Conservation (phyloP, 2,888 invertebrate genomes). For the Synergus umbraculus region DNA sequence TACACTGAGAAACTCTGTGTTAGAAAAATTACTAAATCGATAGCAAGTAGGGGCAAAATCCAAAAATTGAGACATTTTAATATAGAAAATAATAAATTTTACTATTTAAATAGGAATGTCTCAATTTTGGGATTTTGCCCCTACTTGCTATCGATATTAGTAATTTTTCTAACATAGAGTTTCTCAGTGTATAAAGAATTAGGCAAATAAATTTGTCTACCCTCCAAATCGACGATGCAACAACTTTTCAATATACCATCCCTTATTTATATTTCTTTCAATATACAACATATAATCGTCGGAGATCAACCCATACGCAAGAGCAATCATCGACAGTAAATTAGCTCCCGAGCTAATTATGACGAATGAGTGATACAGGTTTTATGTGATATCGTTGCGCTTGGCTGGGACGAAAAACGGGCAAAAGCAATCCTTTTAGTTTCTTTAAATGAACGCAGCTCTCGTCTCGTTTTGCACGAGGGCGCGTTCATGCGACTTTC, state of each 20-base stretch:
- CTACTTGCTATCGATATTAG: too few relatives aligned
- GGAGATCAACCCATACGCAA: slow-evolving; percentile 1
- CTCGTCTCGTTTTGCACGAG: slow-evolving; percentile 10
- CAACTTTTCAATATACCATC: neutral
- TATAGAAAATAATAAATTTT: too few relatives aligned
- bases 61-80: too few relatives aligned
- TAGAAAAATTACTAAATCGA: too few relatives aligned
- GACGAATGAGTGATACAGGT: slow-evolving; percentile 49
- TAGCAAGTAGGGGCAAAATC: too few relatives aligned
- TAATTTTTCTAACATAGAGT: too few relatives aligned
- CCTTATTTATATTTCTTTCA: neutral
- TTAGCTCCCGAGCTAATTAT: slow-evolving; percentile 73
- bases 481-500: slow-evolving; percentile 29
- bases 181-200: too few relatives aligned
- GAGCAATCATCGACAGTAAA: slow-evolving; percentile 66
- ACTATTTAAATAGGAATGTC: too few relatives aligned
- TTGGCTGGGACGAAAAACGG: slow-evolving; percentile 32
- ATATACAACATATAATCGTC: neutral
- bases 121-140: too few relatives aligned
- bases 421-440: slow-evolving; percentile 33
- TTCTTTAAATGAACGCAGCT: slow-evolving; percentile 28
- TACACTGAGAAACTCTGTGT: too few relatives aligned
- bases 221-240: neutral
- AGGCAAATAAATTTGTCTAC: too few relatives aligned
- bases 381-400: slow-evolving; percentile 34